phyloP scores from a whole-genome alignment of 2,888 invertebrate species.

The Isotomurus palustris region DNA sequence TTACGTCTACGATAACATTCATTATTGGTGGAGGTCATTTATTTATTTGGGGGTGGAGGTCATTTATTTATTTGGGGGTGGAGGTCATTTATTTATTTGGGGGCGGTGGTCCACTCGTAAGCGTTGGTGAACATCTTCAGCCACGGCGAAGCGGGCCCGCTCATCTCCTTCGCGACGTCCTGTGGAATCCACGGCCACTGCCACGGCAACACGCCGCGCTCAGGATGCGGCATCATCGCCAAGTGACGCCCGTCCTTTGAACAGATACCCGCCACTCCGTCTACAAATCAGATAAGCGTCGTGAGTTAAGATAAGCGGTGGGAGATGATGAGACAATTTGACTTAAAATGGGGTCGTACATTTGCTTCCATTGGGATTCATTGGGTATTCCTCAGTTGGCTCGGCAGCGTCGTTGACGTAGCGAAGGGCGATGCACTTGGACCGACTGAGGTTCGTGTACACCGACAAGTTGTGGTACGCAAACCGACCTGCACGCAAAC shows the following conservation, averaged over 20 bases:
- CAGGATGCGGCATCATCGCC: conserved; percentile 99
- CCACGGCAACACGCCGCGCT: conserved; percentile 82
- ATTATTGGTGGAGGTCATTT: too few species aligned
- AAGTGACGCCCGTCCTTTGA: conserved; percentile 88
- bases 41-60: too few species aligned
- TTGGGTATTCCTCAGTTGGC: conserved; percentile 77
- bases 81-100: conserved; percentile 49
- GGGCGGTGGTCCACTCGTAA: conserved; percentile 59
- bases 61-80: too few species aligned
- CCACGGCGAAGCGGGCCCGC: conserved; percentile 73
- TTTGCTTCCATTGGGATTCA: conserved; percentile 90
- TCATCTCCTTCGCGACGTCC: conserved; percentile 36
- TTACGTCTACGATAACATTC: too few species aligned
- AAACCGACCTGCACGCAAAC: conserved; percentile 52
- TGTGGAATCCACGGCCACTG: conserved; percentile 74
- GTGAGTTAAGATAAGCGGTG: not conserved
- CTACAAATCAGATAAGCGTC: conserved; percentile 48
- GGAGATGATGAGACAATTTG: not conserved
- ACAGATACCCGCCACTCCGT: conserved; percentile 83
- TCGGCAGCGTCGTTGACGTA: conserved; percentile 76
- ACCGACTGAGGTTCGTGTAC: conserved; percentile 48
- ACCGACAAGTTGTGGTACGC: conserved; percentile 52
- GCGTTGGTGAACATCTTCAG: conserved; percentile 87
- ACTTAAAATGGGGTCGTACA: conserved; percentile 51
- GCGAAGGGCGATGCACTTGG: conserved; percentile 68